Base-by-base conservation (phyloP, 2,888 invertebrate species). In the Cosmia pyralina region DNA sequence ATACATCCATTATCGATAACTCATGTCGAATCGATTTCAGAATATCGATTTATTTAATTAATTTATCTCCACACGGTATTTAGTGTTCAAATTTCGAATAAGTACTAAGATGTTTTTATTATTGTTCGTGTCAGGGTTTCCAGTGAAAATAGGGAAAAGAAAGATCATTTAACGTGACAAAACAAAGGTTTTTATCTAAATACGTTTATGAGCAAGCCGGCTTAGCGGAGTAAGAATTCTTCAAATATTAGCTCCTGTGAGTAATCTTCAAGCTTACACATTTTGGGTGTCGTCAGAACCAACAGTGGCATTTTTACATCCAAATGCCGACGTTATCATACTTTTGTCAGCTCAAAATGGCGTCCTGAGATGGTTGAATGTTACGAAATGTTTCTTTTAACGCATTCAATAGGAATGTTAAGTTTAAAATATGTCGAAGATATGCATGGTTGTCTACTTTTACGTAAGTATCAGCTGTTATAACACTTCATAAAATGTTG, bases 231-330 rank as follows among this genome's bases (percentile, higher is more conserved):
- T 78, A 85, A 86, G 88, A 92, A 93, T 93, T 92, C 92, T 89
- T 90, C 90, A 95, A 95, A 95, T 94, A 94, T 95, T 95, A 93
- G 92, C 94, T 93, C 89, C 93, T 89, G 92, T 90, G 85, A 89
- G 85, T 92, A 90, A 92, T 90, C 89, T 85, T 79, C 76, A 81
- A 83, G 86, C 81, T 85, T 83, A 86, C 73, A 80, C 77, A 72
- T 82, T 85, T 77, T 72, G 81, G 83, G 85, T 87, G 89, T 88
- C 82, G 86, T 77, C 82, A 82, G 82, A 72, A 65, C 44, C 72
- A 64, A 71, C 84, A 79, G 82, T 83, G 88, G 88, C 84, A 88
- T 89, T 89, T 88, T 88, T 87, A 87, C 85, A 80, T 79, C 55
- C 73, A 76, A 84, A 88, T 86, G 77, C 85, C 85, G 65, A 71